phyloP scores from a whole-genome alignment of 1,140 invertebrate species.

The Drosophila miranda region DNA sequence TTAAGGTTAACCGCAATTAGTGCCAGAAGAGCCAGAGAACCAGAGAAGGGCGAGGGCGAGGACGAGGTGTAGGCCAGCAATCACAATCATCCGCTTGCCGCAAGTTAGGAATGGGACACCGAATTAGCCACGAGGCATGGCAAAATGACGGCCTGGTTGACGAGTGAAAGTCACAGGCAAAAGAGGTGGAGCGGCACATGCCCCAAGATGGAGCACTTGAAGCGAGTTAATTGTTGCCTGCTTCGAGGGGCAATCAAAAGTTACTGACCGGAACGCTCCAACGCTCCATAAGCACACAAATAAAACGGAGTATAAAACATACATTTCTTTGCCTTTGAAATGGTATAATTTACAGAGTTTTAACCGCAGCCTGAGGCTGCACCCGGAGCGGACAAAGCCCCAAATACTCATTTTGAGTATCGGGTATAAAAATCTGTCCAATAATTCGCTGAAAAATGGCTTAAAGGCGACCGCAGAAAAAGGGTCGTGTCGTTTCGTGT shows the following conservation, averaged over 20 bases:
- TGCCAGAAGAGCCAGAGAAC: neutral
- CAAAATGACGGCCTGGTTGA: neutral
- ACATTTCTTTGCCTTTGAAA: neutral
- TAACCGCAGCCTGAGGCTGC: conserved; percentile 1
- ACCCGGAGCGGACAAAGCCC: conserved; percentile 4
- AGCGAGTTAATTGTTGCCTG: conserved; percentile 44
- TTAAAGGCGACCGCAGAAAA: conserved; percentile 2
- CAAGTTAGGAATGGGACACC: conserved; percentile 27
- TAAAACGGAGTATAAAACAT: conserved; percentile 12
- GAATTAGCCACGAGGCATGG: neutral
- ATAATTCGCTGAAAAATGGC: conserved; percentile 16
- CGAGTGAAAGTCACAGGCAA: conserved; percentile 9
- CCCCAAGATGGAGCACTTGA: conserved; percentile 36
- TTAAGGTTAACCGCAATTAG: conserved; percentile 57
- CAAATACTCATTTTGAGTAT: too few relatives aligned
- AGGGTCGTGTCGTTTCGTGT: neutral
- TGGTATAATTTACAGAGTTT: conserved; percentile 6
- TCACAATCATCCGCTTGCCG: conserved; percentile 37
- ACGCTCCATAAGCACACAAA: conserved; percentile 28
- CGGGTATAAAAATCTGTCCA: neutral
- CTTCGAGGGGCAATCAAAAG: conserved; percentile 41
- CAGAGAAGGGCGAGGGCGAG: neutral
- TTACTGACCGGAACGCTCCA: conserved; percentile 42
- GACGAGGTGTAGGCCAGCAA: conserved; percentile 24
- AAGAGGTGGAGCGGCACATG: too few relatives aligned